Conservation (phyloP, 2,797 vertebrate species). For the Neosilurus hyrtlii region DNA sequence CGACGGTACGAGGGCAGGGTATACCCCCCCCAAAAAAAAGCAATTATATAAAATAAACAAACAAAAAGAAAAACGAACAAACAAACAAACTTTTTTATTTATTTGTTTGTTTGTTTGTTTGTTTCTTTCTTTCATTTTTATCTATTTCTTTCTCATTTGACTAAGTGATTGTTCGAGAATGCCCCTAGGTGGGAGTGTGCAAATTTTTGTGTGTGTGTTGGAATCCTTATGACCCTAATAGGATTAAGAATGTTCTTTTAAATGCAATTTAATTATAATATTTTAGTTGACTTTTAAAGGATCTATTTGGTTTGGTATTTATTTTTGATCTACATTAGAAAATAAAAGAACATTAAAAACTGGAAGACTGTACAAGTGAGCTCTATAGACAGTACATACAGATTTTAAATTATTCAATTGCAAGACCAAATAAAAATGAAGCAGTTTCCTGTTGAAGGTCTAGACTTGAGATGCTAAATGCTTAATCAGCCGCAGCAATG, state of each 20-base stretch:
- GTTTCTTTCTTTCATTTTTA: no score
- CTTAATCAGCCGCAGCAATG: neutral
- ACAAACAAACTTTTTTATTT: no score
- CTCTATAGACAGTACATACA: neutral
- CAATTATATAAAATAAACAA: no score
- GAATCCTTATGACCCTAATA: no score
- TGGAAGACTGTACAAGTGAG: neutral
- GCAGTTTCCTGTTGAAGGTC: neutral
- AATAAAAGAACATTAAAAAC: neutral
- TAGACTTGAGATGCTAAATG: neutral
- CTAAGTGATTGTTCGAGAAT: no score
- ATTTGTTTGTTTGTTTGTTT: no score
- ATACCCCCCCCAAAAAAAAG: no score
- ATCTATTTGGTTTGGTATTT: neutral
- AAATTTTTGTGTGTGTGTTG: no score
- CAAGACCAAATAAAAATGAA: constrained; percentile 4
- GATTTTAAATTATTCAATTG: neutral
- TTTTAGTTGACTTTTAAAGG: neutral
- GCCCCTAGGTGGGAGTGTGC: no score
- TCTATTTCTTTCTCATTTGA: no score
- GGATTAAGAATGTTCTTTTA: neutral
- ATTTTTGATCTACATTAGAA: neutral
- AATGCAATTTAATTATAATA: neutral
- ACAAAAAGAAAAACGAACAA: no score
- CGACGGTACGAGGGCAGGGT: no score